Evolutionary conservation across 1,140 invertebrate genomes (phyloP), one percentile per base, ranked within the genome.

Genomic region (Polypedilum vanderplanki): DNA sequence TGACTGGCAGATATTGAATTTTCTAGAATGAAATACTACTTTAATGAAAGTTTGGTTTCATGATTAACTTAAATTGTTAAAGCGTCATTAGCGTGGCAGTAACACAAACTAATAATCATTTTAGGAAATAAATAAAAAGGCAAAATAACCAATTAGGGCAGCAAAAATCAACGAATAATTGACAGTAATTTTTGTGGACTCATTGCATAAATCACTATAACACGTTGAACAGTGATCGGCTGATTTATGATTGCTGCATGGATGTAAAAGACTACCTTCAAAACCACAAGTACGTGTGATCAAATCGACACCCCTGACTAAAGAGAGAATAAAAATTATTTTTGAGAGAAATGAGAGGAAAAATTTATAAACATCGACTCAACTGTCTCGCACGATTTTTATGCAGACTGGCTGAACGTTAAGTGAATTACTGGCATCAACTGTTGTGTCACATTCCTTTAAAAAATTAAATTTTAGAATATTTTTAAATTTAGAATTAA

Each of bases 221-320:
- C 65, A 70, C 3, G 65, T 70, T 18, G 65, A 70, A 70, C 65
- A 70, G 20, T 70, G 18, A 3, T 70, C 65, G 15, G 65, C 65
- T 20, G 65, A 20, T 22, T 18, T 18, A 20, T 18, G 20, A 4
- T 18, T n/a, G 0, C 15, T 57, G 18, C 65, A 70, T 70, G 65
- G 65, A 20, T 70, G 3, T 18, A 70, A 10, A 7, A 70, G 17
- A 22, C 65, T 70, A 9, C 65, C 65, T 18, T 18, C 17, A 20
- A 70, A 70, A 2, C n/a, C 18, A 18, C 65, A 70, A n/a, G 65
- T 18, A 4, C 17, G 17, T 20, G 65, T 70, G 65, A 70, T 20
- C 9, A 18, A 18, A 10, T 70, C 65, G 10, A 70, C n/a, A 18
- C 65, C 65, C 17, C 65, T 18, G 20, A 70, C 65, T 70, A 18